A percentile compares a stretch with the other conserved stretches of the same genome.
Evolutionary conservation across 1,140 invertebrate species (phyloP).

Genomic region (Leptinotarsa defecta): DNA sequence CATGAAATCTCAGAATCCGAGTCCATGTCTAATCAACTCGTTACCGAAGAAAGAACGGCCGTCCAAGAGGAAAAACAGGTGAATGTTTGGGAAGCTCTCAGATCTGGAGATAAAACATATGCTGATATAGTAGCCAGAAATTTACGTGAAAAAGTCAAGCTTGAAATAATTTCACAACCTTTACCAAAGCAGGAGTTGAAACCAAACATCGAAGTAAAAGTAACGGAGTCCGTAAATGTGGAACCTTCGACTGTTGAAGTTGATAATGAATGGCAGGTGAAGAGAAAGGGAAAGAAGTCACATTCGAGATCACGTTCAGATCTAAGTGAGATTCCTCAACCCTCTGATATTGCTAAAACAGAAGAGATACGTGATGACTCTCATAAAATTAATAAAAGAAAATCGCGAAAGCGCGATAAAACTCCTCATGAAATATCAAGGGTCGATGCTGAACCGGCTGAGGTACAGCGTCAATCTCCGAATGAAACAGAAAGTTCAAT

Average conservation of each 20-base stretch:
- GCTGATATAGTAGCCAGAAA: conserved; percentile 61
- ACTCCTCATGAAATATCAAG: background rate
- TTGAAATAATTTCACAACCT: background rate
- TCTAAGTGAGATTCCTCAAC: conserved; percentile 16
- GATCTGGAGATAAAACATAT: conserved; percentile 62
- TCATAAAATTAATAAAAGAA: background rate
- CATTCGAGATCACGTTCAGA: conserved; percentile 44
- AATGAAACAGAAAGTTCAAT: background rate
- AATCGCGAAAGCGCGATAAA: background rate
- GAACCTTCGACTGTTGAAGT: conserved; percentile 32
- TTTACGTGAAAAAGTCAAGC: background rate
- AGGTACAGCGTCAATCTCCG: background rate
- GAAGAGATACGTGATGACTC: background rate
- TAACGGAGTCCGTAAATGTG: conserved; percentile 20
- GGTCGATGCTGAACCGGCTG: background rate
- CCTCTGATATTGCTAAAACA: background rate
- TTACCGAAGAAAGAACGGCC: background rate
- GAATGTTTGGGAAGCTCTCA: conserved; percentile 56
- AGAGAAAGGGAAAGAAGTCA: conserved; percentile 56
- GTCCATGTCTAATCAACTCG: background rate
- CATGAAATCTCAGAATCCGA: background rate
- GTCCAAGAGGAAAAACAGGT: conserved; percentile 16
- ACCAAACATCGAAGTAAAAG: conserved; percentile 31
- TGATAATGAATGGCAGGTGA: conserved; percentile 55
- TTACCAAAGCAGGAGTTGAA: conserved; percentile 5